phyloP scores from a whole-genome alignment of 2,113 vertebrate species.

The Microtus richardsoni region DNA sequence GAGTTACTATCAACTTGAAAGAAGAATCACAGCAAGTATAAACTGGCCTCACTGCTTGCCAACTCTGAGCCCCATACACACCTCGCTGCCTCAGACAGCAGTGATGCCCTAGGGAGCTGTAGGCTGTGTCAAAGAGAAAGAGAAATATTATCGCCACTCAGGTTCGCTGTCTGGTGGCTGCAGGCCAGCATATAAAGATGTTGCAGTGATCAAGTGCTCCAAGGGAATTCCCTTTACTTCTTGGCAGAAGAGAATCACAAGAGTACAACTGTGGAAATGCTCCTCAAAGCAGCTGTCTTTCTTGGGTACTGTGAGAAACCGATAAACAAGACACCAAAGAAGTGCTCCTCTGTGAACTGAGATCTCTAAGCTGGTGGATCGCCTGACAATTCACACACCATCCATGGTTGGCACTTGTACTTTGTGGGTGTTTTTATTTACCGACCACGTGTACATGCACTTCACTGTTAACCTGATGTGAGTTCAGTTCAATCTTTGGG shows the following conservation, averaged over 20 bases:
- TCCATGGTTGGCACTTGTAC: too few species aligned
- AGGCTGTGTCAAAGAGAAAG: neutral
- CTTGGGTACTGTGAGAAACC: neutral
- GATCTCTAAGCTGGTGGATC: neutral
- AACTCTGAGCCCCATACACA: neutral
- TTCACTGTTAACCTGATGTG: neutral
- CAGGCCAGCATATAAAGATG: constrained; percentile 30
- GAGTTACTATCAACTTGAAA: constrained; percentile 26
- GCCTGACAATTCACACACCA: neutral
- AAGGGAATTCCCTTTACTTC: constrained; percentile 38
- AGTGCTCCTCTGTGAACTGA: neutral
- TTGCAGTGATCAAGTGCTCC: neutral
- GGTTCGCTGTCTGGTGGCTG: neutral
- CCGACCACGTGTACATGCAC: rapidly evolving
- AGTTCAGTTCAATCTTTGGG: neutral
- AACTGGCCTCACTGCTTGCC: neutral
- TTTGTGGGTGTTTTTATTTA: neutral
- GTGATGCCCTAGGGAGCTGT: neutral
- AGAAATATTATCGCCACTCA: constrained; percentile 39
- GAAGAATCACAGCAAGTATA: constrained; percentile 6
- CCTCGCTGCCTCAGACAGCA: neutral
- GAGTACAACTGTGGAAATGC: constrained; percentile 38
- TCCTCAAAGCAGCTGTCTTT: constrained; percentile 3
- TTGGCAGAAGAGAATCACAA: constrained; percentile 17
- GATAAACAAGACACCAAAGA: neutral